Evolutionary conservation across 2,113 vertebrate species (phyloP), one percentile per base, ranked within the genome.

Genomic region (Syngnathus scovelli): DNA sequence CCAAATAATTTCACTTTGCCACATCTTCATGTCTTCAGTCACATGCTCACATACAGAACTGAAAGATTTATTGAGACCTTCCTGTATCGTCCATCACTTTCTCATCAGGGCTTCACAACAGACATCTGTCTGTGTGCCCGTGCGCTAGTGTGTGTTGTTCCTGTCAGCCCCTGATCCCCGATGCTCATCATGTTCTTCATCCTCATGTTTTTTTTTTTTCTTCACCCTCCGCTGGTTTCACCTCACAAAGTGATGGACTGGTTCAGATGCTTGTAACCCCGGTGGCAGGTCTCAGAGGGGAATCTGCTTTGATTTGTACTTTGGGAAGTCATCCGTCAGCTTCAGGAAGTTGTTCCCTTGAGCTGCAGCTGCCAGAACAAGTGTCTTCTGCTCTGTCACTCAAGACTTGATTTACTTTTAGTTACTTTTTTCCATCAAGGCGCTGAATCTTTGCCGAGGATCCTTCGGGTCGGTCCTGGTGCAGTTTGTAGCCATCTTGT

Each of bases 321-420:
- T 56, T 33, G 55, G 23, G 27, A 56, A 56, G 55, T 56, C 55
- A 56, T 56, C 55, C 13, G 55, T 56, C 55, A 56, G 55, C 55
- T 51, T 51, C 49, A 51, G 18, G 7, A 51, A n/a, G 18, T 51
- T 36, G 33, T 33, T 56, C 54, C 54, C 54, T 56, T 6, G 27
- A 16, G 23, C 4, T 11, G 54, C 9, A 56, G 21, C 54, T 56
- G 54, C 23, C 23, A 36, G 27, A 33, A 54, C 51, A 11, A 56
- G 23, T 21, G 23, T 13, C 55, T 33, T 56, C 23, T 56, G 23
- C 11, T 56, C 27, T 56, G 55, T 36, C 55, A 56, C 55, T 56
- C 55, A 56, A 16, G 13, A 56, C 27, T 56, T 33, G 12, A 56
- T 56, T 56, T 13, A 56, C 55, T 56, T 56, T 7, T 1, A 56